phyloP scores from a whole-genome alignment of 2,888 invertebrate genomes.

The Diaphora mendica region DNA sequence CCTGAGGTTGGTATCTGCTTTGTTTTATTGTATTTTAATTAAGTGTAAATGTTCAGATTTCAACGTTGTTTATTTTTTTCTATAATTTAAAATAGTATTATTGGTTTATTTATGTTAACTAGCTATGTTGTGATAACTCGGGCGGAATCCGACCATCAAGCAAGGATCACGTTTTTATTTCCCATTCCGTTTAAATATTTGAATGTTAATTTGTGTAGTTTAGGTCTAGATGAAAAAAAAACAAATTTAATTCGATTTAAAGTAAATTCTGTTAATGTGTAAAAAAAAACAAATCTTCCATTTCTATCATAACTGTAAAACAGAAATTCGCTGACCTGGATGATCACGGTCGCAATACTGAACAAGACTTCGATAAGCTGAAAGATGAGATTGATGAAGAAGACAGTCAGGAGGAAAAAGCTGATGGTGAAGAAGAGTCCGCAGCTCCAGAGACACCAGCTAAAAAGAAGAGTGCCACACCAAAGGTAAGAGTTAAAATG shows the following conservation, averaged over 20 bases:
- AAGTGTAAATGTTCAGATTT: background rate
- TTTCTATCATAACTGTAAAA: conserved; percentile 2
- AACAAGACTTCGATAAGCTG: conserved; percentile 91
- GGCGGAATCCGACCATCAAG: background rate
- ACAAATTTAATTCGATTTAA: background rate
- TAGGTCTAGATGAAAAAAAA: too few species aligned
- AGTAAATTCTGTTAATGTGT: background rate
- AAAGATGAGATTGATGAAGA: conserved; percentile 81
- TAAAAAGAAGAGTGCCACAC: conserved; percentile 81
- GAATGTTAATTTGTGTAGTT: too few species aligned
- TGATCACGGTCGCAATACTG: conserved; percentile 85
- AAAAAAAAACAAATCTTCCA: background rate
- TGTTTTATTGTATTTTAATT: background rate
- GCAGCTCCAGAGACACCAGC: conserved; percentile 54
- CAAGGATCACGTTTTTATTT: background rate
- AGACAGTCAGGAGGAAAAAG: conserved; percentile 65
- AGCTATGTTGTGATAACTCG: background rate
- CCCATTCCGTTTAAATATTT: background rate
- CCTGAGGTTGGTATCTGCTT: conserved; percentile 84
- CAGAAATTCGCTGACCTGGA: conserved; percentile 84
- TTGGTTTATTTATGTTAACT: background rate
- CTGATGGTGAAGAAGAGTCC: conserved; percentile 35
- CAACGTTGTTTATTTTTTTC: background rate
- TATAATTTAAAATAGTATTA: background rate
- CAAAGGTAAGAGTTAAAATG: conserved; percentile 65